Conservation (phyloP, 2,888 invertebrate genomes). For the Ochlodes sylvanus region DNA sequence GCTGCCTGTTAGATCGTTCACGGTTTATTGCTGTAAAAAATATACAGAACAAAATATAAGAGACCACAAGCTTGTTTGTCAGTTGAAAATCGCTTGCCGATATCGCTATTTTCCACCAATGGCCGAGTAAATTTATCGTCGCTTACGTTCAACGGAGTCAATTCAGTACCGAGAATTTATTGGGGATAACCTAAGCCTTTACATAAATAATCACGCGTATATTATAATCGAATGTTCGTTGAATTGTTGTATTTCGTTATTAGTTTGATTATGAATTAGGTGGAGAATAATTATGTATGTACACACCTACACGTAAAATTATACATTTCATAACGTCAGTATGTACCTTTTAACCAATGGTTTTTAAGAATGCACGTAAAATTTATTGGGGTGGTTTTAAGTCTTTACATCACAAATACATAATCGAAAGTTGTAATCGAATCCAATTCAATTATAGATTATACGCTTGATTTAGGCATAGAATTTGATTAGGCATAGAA, state of each 20-base stretch:
- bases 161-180: conserved; percentile 31
- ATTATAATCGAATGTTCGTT: conserved; percentile 1
- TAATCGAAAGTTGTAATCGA: too few relatives aligned
- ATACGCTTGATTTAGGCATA: too few relatives aligned
- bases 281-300: too few relatives aligned
- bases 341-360: too few relatives aligned
- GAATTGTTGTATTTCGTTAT: not conserved
- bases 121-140: conserved; percentile 55
- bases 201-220: not conserved
- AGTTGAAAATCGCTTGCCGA: conserved; percentile 1
- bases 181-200: not conserved
- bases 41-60: not conserved
- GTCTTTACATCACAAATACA: too few relatives aligned
- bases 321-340: too few relatives aligned
- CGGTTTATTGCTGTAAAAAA: not conserved
- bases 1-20: not conserved
- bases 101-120: conserved; percentile 44
- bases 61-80: conserved; percentile 6
- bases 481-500: too few relatives aligned
- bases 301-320: too few relatives aligned
- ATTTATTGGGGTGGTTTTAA: too few relatives aligned
- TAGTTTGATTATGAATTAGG: too few relatives aligned
- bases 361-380: too few relatives aligned
- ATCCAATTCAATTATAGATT: too few relatives aligned
- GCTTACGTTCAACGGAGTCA: conserved; percentile 45